A percentile compares a stretch with the other conserved stretches of the same genome.
Conservation (phyloP, 2,888 invertebrate genomes). For the Drosophila picticornis region DNA sequence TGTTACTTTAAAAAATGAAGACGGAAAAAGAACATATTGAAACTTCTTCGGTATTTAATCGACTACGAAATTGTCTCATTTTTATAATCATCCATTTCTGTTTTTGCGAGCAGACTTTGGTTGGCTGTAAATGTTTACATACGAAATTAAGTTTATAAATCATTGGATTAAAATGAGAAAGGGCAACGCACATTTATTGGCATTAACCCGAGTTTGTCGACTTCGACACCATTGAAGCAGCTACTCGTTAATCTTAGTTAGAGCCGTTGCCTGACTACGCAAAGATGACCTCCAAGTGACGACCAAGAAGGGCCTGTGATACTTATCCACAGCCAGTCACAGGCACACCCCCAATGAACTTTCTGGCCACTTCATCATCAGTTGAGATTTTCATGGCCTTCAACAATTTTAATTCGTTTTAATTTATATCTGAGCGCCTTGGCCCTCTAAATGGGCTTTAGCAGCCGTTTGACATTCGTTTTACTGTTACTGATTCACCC, state of each 20-base stretch:
- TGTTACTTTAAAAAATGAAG: neutral
- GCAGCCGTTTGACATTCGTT: constrained; percentile 20
- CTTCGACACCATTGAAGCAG: constrained; percentile 12
- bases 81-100: neutral
- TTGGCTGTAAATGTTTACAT: neutral
- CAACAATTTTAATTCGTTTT: constrained; percentile 66
- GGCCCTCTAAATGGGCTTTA: constrained; percentile 17
- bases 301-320: neutral
- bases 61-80: neutral
- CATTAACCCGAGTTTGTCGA: constrained; percentile 41
- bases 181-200: constrained; percentile 51
- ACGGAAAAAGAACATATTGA: neutral
- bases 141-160: constrained; percentile 50
- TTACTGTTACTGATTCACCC: constrained; percentile 3
- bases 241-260: constrained; percentile 60
- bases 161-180: constrained; percentile 52
- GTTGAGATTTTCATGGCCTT: constrained; percentile 53
- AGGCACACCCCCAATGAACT: neutral
- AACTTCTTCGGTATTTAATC: neutral
- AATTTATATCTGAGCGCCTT: constrained; percentile 45
- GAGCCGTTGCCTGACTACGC: constrained; percentile 35
- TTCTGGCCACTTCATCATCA: constrained; percentile 15
- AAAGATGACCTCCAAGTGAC: constrained; percentile 19
- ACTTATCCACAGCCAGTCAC: neutral
- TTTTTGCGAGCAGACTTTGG: neutral